Evolutionary conservation across 2,113 vertebrate species (phyloP).

Genomic region (Equus przewalskii): DNA sequence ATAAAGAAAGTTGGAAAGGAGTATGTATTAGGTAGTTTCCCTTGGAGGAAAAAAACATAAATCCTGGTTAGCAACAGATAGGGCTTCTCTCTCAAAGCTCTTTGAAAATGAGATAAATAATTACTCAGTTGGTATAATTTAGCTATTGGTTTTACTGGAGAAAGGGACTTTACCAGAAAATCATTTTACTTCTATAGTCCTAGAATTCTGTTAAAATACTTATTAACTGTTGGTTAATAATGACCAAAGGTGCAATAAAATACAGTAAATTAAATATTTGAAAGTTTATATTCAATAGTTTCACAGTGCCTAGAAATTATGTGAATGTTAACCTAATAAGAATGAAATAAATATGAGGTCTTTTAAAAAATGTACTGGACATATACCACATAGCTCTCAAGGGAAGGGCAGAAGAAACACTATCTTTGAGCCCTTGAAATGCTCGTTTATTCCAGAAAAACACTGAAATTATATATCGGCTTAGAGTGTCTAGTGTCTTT

Average conservation of each 20-base stretch:
- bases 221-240: neutral
- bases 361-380: neutral
- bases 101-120: constrained; percentile 31
- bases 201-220: constrained; percentile 29
- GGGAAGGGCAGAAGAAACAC: neutral
- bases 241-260: neutral
- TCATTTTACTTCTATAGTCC: neutral
- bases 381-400: neutral
- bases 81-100: neutral
- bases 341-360: neutral
- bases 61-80: neutral
- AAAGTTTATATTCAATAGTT: neutral
- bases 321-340: neutral
- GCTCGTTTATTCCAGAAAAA: constrained; percentile 16
- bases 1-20: neutral
- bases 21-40: neutral
- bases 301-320: neutral
- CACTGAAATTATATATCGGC: constrained; percentile 7
- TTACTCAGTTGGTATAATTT: neutral
- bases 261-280: neutral
- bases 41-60: neutral
- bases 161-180: neutral
- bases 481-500: neutral
- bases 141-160: neutral
- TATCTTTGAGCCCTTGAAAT: neutral